A percentile compares a stretch with the other conserved stretches of the same genome.
Evolutionary conservation across 2,113 vertebrate species (phyloP).

Genomic region (Hydropotes inermis): DNA sequence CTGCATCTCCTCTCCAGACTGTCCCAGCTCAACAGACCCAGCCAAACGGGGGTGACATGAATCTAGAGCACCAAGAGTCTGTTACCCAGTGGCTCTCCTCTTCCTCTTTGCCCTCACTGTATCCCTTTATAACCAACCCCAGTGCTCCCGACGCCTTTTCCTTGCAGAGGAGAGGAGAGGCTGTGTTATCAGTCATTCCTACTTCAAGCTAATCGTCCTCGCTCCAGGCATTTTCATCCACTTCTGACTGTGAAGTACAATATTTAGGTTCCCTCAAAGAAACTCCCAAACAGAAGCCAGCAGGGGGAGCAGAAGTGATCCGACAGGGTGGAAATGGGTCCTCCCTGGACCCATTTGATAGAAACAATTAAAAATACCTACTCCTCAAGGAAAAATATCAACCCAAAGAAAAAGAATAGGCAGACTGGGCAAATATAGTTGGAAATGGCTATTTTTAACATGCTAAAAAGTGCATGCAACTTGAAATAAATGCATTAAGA

Average conservation of each 20-base stretch:
- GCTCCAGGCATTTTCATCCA: background rate
- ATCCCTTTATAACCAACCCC: background rate
- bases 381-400: background rate
- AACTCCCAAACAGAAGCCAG: background rate
- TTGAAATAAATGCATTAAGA: background rate
- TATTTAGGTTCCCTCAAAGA: background rate
- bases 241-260: background rate
- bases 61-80: fast-evolving
- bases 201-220: background rate
- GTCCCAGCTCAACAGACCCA: background rate
- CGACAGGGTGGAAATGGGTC: too few relatives aligned
- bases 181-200: too few relatives aligned
- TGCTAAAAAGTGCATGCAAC: background rate
- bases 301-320: background rate
- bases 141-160: fast-evolving
- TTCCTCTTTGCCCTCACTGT: background rate
- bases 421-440: background rate
- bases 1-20: too few relatives aligned
- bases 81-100: background rate
- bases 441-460: background rate
- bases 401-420: background rate
- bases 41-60: background rate
- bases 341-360: background rate
- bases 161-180: background rate
- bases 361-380: background rate